Evolutionary conservation across 2,797 vertebrate species (phyloP).

Genomic region (Loris lydekkerianus): DNA sequence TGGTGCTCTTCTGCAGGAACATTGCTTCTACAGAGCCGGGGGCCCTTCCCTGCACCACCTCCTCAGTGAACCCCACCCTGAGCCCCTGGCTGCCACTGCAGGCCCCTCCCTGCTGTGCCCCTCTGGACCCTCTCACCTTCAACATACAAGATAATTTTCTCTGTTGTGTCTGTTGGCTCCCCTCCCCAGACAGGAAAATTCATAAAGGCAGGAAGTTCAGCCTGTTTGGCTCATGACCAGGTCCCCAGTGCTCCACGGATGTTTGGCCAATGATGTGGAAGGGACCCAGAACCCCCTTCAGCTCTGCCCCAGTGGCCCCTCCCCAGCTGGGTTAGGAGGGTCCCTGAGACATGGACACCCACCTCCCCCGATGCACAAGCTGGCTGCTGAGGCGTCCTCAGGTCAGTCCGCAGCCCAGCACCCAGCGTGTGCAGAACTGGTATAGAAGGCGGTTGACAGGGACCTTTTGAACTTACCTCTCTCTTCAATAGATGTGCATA

Average conservation of each 20-base stretch:
- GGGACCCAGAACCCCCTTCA: background rate
- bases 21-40: background rate
- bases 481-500: background rate
- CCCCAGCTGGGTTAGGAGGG: background rate
- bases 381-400: background rate
- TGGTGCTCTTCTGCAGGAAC: background rate
- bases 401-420: no score
- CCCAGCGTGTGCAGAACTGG: background rate
- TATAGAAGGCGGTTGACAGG: no score
- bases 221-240: background rate
- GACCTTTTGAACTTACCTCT: background rate
- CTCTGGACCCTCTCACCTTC: background rate
- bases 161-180: background rate
- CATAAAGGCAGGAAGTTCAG: background rate
- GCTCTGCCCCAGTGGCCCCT: background rate
- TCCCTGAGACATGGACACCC: background rate
- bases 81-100: background rate
- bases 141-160: background rate
- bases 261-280: background rate
- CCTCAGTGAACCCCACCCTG: background rate
- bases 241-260: background rate
- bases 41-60: background rate
- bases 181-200: background rate
- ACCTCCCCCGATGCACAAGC: background rate
- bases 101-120: background rate